phyloP scores from a whole-genome alignment of 2,113 vertebrate genomes.

The Grallaria varia region DNA sequence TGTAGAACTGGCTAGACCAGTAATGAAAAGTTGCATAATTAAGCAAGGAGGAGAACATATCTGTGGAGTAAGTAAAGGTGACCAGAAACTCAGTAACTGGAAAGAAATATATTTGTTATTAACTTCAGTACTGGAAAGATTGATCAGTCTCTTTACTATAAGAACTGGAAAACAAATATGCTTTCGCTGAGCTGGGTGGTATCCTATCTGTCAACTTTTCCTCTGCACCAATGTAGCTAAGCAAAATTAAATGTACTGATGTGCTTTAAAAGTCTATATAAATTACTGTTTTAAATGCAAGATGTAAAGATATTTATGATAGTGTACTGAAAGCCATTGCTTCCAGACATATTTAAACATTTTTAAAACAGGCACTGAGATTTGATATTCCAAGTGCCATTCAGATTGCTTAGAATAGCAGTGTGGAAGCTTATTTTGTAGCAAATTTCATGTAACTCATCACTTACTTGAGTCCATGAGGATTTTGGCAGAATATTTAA shows the following conservation, averaged over 20 bases:
- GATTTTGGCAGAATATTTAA: background rate
- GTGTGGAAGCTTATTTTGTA: background rate
- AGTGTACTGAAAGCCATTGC: background rate
- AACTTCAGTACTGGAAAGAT: background rate
- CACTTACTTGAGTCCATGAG: background rate
- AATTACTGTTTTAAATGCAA: background rate
- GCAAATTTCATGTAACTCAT: background rate
- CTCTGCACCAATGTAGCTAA: background rate
- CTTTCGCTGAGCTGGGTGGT: background rate
- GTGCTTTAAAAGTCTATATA: background rate
- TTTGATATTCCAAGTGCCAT: background rate
- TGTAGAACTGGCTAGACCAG: background rate
- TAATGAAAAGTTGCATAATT: background rate
- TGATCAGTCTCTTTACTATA: background rate
- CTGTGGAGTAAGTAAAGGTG: background rate
- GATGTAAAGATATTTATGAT: background rate
- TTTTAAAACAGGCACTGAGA: background rate
- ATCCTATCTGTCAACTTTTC: background rate
- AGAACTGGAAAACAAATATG: background rate
- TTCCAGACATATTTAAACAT: background rate
- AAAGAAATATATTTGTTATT: background rate
- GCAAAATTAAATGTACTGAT: background rate
- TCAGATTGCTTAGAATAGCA: constrained; percentile 8
- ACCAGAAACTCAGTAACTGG: background rate
- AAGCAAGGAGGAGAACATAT: fast-evolving